Conservation (phyloP, 2,113 vertebrate species). For the Lasiurus borealis region DNA sequence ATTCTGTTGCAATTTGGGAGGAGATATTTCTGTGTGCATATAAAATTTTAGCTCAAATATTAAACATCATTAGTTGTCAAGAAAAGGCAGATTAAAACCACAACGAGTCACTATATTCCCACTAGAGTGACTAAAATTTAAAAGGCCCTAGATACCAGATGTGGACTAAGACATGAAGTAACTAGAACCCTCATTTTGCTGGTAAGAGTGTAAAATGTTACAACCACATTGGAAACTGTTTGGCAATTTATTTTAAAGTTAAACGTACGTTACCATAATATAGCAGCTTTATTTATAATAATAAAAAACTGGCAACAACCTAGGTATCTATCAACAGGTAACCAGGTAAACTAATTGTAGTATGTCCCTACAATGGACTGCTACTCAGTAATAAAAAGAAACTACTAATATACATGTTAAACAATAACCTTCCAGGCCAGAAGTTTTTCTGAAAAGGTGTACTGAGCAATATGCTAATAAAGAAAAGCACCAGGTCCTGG, state of each 20-base stretch:
- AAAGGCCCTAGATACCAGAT: neutral
- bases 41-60: neutral
- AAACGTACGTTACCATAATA: neutral
- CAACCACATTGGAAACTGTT: slow-evolving; percentile 19
- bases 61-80: slow-evolving; percentile 14
- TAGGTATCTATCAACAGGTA: neutral
- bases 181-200: neutral
- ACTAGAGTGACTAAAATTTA: neutral
- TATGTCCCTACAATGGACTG: neutral
- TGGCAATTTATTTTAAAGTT: neutral
- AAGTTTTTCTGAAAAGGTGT: neutral
- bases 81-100: slow-evolving; percentile 52
- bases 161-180: neutral
- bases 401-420: neutral
- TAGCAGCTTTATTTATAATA: slow-evolving; percentile 10
- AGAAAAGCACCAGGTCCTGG: neutral
- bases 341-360: neutral
- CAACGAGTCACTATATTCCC: neutral
- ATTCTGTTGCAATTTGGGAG: neutral
- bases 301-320: neutral
- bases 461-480: neutral
- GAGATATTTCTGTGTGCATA: neutral
- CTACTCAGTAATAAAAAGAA: slow-evolving; percentile 24
- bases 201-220: neutral
- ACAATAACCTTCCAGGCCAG: neutral